phyloP scores from a whole-genome alignment of 2,797 vertebrate species.

The Poecile montanus region DNA sequence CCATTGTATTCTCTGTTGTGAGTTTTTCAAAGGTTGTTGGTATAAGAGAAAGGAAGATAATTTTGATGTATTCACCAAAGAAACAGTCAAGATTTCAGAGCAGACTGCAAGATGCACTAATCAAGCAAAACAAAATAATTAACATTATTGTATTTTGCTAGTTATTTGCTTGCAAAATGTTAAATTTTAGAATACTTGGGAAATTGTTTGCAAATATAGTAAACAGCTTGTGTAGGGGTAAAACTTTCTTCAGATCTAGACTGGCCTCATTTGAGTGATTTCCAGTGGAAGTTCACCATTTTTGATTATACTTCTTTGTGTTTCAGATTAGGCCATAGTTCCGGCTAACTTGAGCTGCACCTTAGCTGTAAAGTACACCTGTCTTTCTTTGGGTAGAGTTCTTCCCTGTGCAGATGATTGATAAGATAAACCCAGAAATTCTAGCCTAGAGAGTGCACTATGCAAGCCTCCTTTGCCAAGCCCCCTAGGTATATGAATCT shows the following conservation, averaged over 20 bases:
- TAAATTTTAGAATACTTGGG: neutral
- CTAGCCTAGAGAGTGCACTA: neutral
- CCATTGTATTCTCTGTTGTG: neutral
- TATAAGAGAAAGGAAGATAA: neutral
- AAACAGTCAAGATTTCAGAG: neutral
- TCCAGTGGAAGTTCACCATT: accelerated
- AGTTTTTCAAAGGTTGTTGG: neutral
- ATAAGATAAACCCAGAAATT: neutral
- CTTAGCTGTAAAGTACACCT: neutral
- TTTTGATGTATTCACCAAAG: neutral
- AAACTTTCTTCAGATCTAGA: neutral
- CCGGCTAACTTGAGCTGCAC: neutral
- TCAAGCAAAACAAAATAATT: neutral
- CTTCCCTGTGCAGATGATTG: neutral
- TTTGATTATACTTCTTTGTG: neutral
- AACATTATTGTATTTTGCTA: neutral
- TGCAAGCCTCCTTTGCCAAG: neutral
- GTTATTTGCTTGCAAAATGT: neutral
- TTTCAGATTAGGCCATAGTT: neutral
- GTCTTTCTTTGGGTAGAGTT: neutral
- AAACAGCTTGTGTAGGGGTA: neutral
- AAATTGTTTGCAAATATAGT: neutral
- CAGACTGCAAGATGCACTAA: neutral
- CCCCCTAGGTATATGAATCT: neutral
- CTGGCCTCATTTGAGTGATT: neutral